phyloP scores from a whole-genome alignment of 2,888 invertebrate species.

The Physocephala rufipes region DNA sequence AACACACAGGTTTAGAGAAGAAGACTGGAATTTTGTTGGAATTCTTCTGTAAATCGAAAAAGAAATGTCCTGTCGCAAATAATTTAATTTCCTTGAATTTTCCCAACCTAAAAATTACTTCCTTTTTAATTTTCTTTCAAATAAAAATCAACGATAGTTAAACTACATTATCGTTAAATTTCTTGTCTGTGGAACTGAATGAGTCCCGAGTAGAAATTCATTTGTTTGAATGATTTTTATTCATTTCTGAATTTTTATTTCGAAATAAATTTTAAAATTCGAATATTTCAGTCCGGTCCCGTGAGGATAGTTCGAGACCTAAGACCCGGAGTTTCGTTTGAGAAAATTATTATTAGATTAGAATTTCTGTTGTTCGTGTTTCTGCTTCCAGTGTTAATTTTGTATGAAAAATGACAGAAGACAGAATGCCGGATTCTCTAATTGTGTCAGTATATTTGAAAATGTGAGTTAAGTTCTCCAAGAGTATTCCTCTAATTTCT shows the following conservation, averaged over 20 bases:
- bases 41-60: too few relatives aligned
- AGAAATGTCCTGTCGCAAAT: too few relatives aligned
- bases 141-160: too few relatives aligned
- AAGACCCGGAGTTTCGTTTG: background rate
- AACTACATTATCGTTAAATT: too few relatives aligned
- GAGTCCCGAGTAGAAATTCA: too few relatives aligned
- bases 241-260: constrained; percentile 5
- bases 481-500: too few relatives aligned
- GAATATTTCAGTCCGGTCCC: background rate
- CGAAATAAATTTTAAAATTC: constrained; percentile 9
- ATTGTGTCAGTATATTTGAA: background rate
- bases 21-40: too few relatives aligned
- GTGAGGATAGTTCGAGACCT: background rate
- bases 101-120: background rate
- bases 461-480: too few relatives aligned
- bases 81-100: constrained; percentile 5
- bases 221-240: background rate
- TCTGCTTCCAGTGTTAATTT: background rate
- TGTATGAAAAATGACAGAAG: background rate
- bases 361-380: background rate
- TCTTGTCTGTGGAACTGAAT: too few relatives aligned
- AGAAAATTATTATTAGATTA: background rate
- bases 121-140: too few relatives aligned
- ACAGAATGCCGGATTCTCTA: too few relatives aligned
- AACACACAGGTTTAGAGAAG: too few relatives aligned